Base-by-base conservation (phyloP, 2,113 vertebrate genomes). In the Macaca nemestrina region DNA sequence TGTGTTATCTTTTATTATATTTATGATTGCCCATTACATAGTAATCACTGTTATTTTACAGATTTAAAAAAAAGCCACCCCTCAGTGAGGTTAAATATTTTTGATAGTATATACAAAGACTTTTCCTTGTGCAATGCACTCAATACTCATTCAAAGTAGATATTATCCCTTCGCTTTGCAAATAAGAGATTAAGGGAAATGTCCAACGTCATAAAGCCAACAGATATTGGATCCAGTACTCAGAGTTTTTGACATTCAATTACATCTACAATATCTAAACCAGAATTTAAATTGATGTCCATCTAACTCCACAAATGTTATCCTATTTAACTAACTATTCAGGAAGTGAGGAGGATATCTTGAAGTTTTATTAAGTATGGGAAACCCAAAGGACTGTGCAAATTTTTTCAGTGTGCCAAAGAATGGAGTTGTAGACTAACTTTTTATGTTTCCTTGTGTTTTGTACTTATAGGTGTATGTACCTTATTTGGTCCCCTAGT, bases 201-300 rank as follows among this genome's bases (percentile, higher is more conserved):
- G 52, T 64, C 8, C 12, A 40, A 96, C 81, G 20, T n/a, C 13
- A 72, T 82, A 57, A 64, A 64, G 17, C 22, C 68, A 45, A 17
- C 45, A 73, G 0, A 5, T 76, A 32, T 12, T 32, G 9, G 23
- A 43, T n/a, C 12, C 25, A 72, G 11, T 32, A 90, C 9, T 59
- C 75, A 95, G 38, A 90, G 25, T 55, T 93, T 94, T 68, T 45
- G 11, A 90, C 8, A 93, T 52, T 61, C 78, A 90, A 59, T 86
- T 85, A 55, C 8, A 84, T 73, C 3, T 67, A n/a, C 30, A 27
- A 5, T 22, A 35, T 22, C 17, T 67, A 45, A 25, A 85, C 17
- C 11, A 88, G 30, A 68, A 90, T 35, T 81, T 86, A 61, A 96
- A 75, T 8, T 76, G 23, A 25, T 59, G 4, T 73, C 73, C 27